Conservation (phyloP, 2,797 vertebrate genomes). For the Heliangelus exortis region DNA sequence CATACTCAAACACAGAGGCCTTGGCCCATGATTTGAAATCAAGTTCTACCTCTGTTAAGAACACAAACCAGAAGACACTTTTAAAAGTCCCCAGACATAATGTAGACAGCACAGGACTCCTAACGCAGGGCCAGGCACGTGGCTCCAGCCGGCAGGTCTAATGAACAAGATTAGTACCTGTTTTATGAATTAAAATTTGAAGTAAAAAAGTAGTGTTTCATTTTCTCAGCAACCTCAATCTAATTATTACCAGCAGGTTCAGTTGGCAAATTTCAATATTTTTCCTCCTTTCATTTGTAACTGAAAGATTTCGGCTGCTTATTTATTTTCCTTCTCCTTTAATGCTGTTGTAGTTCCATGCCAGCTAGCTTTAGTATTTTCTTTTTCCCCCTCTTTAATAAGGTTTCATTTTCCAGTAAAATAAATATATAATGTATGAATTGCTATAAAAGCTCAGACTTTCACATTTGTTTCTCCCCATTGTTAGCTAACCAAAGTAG, state of each 20-base stretch:
- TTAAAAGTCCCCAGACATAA: conserved; percentile 43
- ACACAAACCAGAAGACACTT: conserved; percentile 56
- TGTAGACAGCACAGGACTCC: background rate
- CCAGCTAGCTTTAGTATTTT: conserved; percentile 40
- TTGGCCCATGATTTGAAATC: background rate
- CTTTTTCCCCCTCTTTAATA: conserved; percentile 6
- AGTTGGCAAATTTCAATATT: conserved; percentile 38
- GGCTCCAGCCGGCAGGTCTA: background rate
- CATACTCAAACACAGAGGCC: background rate
- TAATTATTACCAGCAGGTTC: conserved; percentile 72
- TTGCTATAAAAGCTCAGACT: conserved; percentile 31
- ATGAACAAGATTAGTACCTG: conserved; percentile 33
- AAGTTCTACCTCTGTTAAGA: conserved; percentile 19
- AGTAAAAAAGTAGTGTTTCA: conserved; percentile 68
- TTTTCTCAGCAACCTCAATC: conserved; percentile 65
- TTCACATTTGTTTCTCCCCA: background rate
- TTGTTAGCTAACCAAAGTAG: conserved; percentile 41
- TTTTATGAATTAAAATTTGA: conserved; percentile 64
- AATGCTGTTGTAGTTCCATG: conserved; percentile 14
- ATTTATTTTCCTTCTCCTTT: conserved; percentile 49
- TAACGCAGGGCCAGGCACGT: conserved; percentile 28
- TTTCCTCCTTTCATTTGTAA: conserved; percentile 8
- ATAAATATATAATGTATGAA: conserved; percentile 56
- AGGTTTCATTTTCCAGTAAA: conserved; percentile 64
- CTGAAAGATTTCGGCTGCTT: conserved; percentile 43